Evolutionary conservation across 2,113 vertebrate species (phyloP).

Genomic region (Nannospalax galili): DNA sequence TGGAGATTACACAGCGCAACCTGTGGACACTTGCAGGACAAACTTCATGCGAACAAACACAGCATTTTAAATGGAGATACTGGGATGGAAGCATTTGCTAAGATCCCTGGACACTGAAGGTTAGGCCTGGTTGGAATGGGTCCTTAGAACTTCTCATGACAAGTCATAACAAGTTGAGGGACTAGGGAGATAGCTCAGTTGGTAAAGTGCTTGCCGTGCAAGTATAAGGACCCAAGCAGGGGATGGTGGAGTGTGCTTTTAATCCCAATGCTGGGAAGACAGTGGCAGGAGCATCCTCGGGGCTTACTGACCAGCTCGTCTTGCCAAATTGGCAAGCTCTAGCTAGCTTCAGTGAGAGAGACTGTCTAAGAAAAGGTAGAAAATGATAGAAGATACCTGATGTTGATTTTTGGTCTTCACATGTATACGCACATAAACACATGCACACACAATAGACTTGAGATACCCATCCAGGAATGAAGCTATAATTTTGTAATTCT

Average conservation of each 20-base stretch:
- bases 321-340: neutral
- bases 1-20: neutral
- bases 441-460: neutral
- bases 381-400: neutral
- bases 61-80: neutral
- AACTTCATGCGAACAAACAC: neutral
- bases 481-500: constrained; percentile 22
- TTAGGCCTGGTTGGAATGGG: neutral
- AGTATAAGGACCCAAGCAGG: neutral
- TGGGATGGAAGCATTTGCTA: neutral
- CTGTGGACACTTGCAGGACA: neutral
- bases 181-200: neutral
- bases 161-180: neutral
- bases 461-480: neutral
- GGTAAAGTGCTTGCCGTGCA: too few species aligned
- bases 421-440: neutral
- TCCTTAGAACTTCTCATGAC: neutral
- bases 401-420: neutral
- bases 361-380: neutral
- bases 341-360: neutral
- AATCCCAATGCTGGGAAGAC: too few species aligned
- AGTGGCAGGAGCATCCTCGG: neutral
- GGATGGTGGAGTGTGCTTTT: neutral
- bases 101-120: neutral
- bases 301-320: neutral